A percentile compares a stretch with the other conserved stretches of the same genome.
phyloP scores from a whole-genome alignment of 2,113 vertebrate species.

The Strix aluco region DNA sequence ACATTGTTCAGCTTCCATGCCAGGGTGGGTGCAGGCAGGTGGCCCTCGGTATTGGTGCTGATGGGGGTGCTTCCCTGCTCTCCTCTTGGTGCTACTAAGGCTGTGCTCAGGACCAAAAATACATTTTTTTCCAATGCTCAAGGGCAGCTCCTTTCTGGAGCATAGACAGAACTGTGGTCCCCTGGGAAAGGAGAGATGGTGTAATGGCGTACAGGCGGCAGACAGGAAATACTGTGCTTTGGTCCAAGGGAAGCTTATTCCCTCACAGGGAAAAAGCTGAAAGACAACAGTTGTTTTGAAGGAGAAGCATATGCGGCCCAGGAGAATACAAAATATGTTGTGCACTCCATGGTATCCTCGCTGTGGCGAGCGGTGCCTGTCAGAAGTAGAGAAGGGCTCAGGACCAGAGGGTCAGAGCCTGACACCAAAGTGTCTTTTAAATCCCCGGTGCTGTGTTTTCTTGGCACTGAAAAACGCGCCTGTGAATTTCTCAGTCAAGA shows the following conservation, averaged over 20 bases:
- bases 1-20: background rate
- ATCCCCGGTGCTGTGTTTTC: background rate
- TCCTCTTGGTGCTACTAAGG: background rate
- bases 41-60: accelerated
- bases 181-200: background rate
- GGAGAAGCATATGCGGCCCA: background rate
- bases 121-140: background rate
- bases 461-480: background rate
- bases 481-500: constrained; percentile 18
- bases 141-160: background rate
- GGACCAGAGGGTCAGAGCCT: background rate
- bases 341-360: background rate
- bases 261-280: background rate
- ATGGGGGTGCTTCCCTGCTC: background rate
- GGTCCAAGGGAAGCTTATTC: background rate
- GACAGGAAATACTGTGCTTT: background rate
- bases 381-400: background rate
- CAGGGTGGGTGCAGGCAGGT: background rate
- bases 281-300: background rate
- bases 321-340: background rate
- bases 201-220: background rate
- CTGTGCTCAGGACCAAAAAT: accelerated
- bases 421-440: background rate
- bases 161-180: background rate
- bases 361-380: background rate